These are phyloP conservation scores for Glandiceps talaboti DNA, from an alignment of 53 echinoderm and acorn worm species.

Conservation along the genomic window DNA sequence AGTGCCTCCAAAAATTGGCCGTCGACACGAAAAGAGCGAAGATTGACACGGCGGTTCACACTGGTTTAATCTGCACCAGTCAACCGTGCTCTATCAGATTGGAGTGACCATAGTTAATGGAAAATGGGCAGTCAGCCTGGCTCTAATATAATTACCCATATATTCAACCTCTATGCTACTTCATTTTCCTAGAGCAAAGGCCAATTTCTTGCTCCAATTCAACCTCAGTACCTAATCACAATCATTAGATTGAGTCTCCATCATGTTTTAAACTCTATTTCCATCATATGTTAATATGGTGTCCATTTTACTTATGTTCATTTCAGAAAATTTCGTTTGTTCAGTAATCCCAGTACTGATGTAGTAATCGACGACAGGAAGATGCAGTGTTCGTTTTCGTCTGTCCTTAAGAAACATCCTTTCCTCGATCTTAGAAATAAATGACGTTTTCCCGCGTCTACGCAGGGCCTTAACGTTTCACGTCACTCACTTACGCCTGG, in stretches of 20 bases:
- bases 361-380: too few species aligned
- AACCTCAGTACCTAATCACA: background rate
- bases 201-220: background rate
- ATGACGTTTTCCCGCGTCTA: too few species aligned
- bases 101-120: background rate
- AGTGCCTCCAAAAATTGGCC: background rate
- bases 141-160: background rate
- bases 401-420: too few species aligned
- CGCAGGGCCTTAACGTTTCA: background rate
- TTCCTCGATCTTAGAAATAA: too few species aligned
- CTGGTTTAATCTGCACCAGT: background rate
- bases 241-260: background rate
- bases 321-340: too few species aligned
- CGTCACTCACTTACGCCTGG: background rate
- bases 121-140: background rate
- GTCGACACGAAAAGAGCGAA: background rate
- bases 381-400: too few species aligned
- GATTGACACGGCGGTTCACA: background rate
- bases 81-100: background rate
- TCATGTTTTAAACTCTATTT: background rate
- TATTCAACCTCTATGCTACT: background rate
- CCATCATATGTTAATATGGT: background rate
- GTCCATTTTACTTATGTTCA: background rate
- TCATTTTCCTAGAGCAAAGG: background rate
- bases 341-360: too few species aligned